phyloP scores from a whole-genome alignment of 2,113 vertebrate species.

The Garra rufa region DNA sequence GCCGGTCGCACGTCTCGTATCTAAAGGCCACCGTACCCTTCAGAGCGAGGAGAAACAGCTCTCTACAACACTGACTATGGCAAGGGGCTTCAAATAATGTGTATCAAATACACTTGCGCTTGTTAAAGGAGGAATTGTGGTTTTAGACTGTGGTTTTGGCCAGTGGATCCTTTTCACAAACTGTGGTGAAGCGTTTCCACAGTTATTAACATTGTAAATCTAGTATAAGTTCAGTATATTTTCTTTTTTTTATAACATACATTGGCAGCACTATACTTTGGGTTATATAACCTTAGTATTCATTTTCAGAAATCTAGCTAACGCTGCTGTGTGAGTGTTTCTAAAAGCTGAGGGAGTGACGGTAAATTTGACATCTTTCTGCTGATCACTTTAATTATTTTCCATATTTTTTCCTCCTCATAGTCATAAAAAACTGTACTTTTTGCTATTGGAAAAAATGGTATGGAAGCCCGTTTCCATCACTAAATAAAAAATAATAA shows the following conservation, averaged over 20 bases:
- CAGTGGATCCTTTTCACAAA: not conserved
- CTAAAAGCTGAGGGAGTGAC: not conserved
- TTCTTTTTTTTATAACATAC: too few species aligned
- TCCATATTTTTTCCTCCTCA: not conserved
- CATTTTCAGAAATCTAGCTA: not conserved
- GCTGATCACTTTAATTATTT: not conserved
- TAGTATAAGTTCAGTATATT: too few species aligned
- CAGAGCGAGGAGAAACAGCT: not conserved
- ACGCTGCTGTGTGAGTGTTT: not conserved
- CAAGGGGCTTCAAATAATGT: slow-evolving; percentile 23
- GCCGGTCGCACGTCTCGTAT: slow-evolving; percentile 37
- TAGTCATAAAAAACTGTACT: not conserved
- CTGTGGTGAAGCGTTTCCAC: not conserved
- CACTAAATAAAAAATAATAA: too few species aligned
- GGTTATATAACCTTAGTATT: not conserved
- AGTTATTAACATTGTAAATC: not conserved
- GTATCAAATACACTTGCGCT: not conserved
- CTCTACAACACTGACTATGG: slow-evolving; percentile 2
- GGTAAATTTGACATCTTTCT: not conserved
- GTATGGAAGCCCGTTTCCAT: too few species aligned
- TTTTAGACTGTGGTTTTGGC: not conserved
- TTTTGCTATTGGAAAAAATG: not conserved
- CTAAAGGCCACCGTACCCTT: slow-evolving; percentile 5
- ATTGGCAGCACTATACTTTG: too few species aligned
- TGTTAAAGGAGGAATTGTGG: not conserved